Evolutionary conservation across 2,113 vertebrate species (phyloP).

Genomic region (Monopterus albus): DNA sequence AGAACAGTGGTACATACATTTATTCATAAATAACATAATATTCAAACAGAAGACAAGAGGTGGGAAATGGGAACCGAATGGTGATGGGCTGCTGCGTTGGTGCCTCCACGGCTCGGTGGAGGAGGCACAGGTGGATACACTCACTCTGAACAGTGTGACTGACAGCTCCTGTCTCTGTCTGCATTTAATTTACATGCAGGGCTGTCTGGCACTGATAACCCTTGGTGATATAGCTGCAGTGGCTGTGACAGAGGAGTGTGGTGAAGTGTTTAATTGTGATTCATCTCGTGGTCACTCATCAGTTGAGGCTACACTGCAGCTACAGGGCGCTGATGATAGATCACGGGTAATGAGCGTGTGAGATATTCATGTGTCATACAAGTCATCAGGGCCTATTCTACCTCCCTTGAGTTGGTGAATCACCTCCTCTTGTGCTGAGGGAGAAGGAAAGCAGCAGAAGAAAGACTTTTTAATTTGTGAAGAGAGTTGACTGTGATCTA

Average conservation of each 20-base stretch:
- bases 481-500: constrained; percentile 12
- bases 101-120: constrained; percentile 2
- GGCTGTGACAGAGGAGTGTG: constrained; percentile 4
- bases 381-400: constrained; percentile 37
- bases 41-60: constrained; percentile 31
- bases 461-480: constrained; percentile 38
- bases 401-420: constrained; percentile 46
- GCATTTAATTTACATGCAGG: constrained; percentile 53
- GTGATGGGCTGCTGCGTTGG: constrained; percentile 27
- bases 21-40: constrained; percentile 58
- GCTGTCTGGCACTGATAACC: constrained; percentile 29
- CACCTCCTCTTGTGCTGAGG: constrained; percentile 23
- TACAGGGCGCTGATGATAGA: constrained; percentile 44
- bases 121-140: constrained; percentile 38
- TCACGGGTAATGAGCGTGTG: constrained; percentile 53
- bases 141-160: constrained; percentile 44
- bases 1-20: constrained; percentile 14
- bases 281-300: constrained; percentile 55
- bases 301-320: constrained; percentile 1
- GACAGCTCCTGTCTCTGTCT: constrained; percentile 55
- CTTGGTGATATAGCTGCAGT: constrained; percentile 7
- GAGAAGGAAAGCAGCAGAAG: constrained; percentile 11
- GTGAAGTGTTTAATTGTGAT: constrained; percentile 54
- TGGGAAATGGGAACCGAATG: constrained; percentile 24
- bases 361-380: constrained; percentile 55